Conservation (phyloP, 2,113 vertebrate species). For the Sardina pilchardus region DNA sequence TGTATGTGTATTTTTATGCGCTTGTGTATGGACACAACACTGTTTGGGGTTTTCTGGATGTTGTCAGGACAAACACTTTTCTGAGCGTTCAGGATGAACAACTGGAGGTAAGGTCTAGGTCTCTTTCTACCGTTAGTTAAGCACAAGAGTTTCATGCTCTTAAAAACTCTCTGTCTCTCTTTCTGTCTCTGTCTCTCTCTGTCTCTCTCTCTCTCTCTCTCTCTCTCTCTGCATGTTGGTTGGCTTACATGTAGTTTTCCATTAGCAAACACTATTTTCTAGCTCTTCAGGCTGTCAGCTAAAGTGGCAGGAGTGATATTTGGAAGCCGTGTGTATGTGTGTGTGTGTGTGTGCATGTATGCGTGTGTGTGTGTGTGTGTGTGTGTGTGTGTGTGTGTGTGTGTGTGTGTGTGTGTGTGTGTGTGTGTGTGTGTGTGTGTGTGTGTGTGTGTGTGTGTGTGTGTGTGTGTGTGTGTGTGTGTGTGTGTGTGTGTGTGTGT, state of each 20-base stretch:
- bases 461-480: background rate
- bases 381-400: background rate
- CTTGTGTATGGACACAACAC: background rate
- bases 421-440: background rate
- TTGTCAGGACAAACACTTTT: background rate
- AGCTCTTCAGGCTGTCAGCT: background rate
- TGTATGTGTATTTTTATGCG: background rate
- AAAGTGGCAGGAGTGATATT: background rate
- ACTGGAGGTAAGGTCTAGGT: background rate
- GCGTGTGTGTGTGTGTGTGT: background rate
- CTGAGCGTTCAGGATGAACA: too few relatives aligned
- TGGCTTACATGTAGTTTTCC: constrained; percentile 11
- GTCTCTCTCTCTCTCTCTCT: too few relatives aligned
- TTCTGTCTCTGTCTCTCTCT: background rate
- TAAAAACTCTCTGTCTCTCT: background rate
- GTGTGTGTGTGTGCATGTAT: background rate
- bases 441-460: background rate
- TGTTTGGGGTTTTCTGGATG: background rate
- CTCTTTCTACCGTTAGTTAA: background rate
- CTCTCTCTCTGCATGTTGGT: background rate
- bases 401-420: background rate
- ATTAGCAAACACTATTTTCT: background rate
- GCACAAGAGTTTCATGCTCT: too few relatives aligned
- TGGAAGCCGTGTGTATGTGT: background rate
- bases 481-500: background rate